These are phyloP conservation scores for Arge pagana DNA, from an alignment of 2,888 invertebrate genomes.

Conservation along the genomic window DNA sequence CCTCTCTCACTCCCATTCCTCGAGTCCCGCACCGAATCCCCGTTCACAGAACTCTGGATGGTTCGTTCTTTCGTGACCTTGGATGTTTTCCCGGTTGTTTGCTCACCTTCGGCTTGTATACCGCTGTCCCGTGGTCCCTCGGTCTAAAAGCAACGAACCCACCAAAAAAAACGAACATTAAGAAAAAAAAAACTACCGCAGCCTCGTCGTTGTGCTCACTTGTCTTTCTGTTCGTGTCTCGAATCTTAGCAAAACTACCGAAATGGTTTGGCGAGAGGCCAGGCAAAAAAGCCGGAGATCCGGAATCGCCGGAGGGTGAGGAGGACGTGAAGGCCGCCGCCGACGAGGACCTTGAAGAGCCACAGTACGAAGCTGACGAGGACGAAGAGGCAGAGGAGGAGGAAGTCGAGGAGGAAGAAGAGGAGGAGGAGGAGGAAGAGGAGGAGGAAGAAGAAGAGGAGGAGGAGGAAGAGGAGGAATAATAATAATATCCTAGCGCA, in stretches of 20 bases:
- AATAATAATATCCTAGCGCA: conserved; percentile 6
- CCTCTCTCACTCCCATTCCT: too few species aligned
- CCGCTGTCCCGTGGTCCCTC: too few species aligned
- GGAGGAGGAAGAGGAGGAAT: conserved; percentile 52
- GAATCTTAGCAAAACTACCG: conserved; percentile 92
- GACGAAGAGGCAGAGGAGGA: conserved; percentile 77
- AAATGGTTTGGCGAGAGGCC: conserved; percentile 96
- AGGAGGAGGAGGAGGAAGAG: conserved; percentile 51
- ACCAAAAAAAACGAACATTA: too few species aligned
- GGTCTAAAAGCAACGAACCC: too few species aligned
- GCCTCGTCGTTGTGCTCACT: not conserved
- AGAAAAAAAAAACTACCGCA: too few species aligned
- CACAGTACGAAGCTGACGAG: conserved; percentile 69
- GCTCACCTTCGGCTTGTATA: too few species aligned
- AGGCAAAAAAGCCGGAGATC: conserved; percentile 88
- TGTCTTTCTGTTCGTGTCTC: too few species aligned
- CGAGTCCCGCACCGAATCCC: too few species aligned
- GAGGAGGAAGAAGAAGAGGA: conserved; percentile 51
- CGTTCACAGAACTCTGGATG: too few species aligned
- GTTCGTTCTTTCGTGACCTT: too few species aligned
- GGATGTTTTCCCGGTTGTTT: too few species aligned
- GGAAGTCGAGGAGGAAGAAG: conserved; percentile 69
- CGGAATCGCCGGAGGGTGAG: conserved; percentile 89
- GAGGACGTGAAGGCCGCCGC: conserved; percentile 81
- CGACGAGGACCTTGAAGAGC: conserved; percentile 73